Percentiles rank a stretch among this genome's conserved stretches.
Conservation (phyloP, 2,888 invertebrate genomes). For the Leucophenga maculata region DNA sequence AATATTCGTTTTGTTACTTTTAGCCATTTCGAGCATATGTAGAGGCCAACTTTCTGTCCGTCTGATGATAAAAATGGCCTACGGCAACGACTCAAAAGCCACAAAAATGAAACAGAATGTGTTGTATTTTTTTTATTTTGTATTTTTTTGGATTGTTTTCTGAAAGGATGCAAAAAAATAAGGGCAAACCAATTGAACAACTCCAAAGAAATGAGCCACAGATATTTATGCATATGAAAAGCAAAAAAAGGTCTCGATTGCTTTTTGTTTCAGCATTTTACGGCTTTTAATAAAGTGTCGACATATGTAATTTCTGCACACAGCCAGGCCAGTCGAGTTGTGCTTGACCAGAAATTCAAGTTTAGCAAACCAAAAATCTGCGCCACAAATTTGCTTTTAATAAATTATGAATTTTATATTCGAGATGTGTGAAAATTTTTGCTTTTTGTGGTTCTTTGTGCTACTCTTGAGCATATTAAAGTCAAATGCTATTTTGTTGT, state of each 20-base stretch:
- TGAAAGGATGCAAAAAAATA: not conserved
- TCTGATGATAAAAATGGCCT: not conserved
- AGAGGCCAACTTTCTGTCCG: not conserved
- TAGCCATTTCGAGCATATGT: conserved; percentile 1
- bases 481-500: conserved; percentile 5
- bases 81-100: not conserved
- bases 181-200: conserved; percentile 12
- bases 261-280: not conserved
- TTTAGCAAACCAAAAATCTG: not conserved
- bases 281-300: conserved; percentile 66
- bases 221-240: too few relatives aligned
- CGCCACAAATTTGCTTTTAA: not conserved
- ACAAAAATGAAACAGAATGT: not conserved
- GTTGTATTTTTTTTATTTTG: not conserved
- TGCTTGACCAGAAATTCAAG: not conserved
- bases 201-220: not conserved
- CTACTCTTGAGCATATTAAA: not conserved
- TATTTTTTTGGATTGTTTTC: not conserved
- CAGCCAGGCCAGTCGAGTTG: conserved; percentile 35
- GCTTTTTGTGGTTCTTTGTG: conserved; percentile 11
- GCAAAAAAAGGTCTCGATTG: conserved; percentile 21
- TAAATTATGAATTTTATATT: not conserved
- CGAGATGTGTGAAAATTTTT: not conserved
- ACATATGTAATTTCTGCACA: conserved; percentile 66
- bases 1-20: too few relatives aligned